Evolutionary conservation across 2,113 vertebrate species (phyloP).

Genomic region (Dicerorhinus sumatrensis): DNA sequence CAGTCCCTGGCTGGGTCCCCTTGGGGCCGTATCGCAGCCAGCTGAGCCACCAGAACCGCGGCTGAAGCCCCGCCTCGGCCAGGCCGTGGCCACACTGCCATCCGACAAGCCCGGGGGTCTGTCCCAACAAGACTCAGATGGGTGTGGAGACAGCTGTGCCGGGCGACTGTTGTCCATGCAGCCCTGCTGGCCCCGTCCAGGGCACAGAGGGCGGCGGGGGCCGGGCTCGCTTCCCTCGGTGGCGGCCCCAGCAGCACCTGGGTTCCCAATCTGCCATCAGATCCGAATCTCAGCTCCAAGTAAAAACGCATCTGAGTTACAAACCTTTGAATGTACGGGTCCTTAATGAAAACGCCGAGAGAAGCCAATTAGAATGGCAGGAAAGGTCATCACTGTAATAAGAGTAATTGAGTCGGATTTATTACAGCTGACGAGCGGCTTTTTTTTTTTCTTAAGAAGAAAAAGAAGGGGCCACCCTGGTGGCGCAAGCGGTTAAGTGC

Average conservation of each 20-base stretch:
- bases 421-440: conserved; percentile 65
- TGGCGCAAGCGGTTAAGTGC: too few species aligned
- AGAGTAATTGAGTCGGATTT: conserved; percentile 72
- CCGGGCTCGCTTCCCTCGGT: not conserved
- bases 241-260: not conserved
- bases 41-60: not conserved
- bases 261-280: conserved; percentile 17
- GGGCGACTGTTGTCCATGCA: accelerated
- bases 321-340: conserved; percentile 69
- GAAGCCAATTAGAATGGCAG: conserved; percentile 69
- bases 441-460: conserved; percentile 42
- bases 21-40: not conserved
- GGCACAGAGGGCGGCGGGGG: not conserved
- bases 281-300: conserved; percentile 34
- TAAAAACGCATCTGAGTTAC: conserved; percentile 12
- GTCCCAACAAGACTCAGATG: not conserved
- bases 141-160: accelerated
- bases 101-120: not conserved
- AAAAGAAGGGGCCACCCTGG: too few species aligned
- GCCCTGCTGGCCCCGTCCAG: not conserved
- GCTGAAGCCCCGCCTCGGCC: not conserved
- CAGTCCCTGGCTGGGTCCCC: not conserved
- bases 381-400: conserved; percentile 64
- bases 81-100: not conserved
- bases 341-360: conserved; percentile 65